Base-by-base conservation (phyloP, 2,797 vertebrate species). In the Aselliscus stoliczkanus region DNA sequence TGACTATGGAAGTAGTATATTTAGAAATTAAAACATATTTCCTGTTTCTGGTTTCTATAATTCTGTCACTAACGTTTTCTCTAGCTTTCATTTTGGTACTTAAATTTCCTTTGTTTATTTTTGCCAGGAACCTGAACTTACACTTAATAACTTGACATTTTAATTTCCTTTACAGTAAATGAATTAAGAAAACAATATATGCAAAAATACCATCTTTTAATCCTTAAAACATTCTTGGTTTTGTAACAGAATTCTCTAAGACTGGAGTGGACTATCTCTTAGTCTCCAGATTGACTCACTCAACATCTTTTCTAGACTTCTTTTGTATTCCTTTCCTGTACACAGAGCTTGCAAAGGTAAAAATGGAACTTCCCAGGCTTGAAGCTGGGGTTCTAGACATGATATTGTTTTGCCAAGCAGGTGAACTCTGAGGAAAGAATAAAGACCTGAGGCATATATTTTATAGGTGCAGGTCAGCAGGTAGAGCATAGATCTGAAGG, bases 121-220 rank as follows among this genome's bases (percentile, higher is more conserved):
- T 95, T 91, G 17, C 10, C 77, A 81, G 29, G 3, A 80, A 60
- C 70, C 18, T 81, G 23, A 90, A 60, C 47, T 56, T 83, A 83
- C 70, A 82, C 62, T 67, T 89, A 92, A 81, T 83, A 76, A 79
- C 88, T 75, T 88, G 25, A 47, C 44, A 80, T 84, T 80, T 90
- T 83, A 84, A 31, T 34, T 50, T 69, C 21, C 27, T 77, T 73
- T 90, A 77, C 20, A 90, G 70, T 79, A 84, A 87, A 60, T 85
- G 65, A 85, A n/a, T 44, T 92, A 79, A 58, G 29, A 56, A 93
- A 93, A 34, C 25, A 82, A 84, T 42, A 31, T 23, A 1, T 69
- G 17, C 75, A 15, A 52, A 88, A 76, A 34, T 18, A 39, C 21
- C 10, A 84, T 27, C 37, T 89, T 50, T 56, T 31, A 88, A 62